Conservation (phyloP, 2,888 invertebrate genomes). For the Amaurobius ferox region DNA sequence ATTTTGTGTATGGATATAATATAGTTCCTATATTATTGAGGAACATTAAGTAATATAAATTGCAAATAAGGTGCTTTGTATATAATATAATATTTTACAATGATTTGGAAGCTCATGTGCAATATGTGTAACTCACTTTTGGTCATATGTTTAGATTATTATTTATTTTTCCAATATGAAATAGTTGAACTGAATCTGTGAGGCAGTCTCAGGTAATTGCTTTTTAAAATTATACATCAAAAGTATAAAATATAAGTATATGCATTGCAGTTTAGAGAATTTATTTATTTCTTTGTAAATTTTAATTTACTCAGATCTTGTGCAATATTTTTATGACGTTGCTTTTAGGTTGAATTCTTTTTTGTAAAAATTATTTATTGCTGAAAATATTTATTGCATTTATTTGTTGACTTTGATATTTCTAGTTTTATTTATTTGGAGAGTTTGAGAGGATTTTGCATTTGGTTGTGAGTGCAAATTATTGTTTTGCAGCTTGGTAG, state of each 20-base stretch:
- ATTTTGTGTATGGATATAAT: conserved; percentile 10
- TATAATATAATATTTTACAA: conserved; percentile 6
- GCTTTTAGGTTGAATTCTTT: background rate
- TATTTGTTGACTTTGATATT: background rate
- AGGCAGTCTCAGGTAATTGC: background rate
- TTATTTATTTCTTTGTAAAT: background rate
- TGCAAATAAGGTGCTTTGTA: conserved; percentile 16
- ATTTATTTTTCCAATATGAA: background rate
- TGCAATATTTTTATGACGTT: background rate
- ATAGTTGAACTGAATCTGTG: background rate
- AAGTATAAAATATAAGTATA: background rate
- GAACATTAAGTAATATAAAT: conserved; percentile 11
- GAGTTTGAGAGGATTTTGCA: background rate
- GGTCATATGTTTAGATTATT: conserved; percentile 10
- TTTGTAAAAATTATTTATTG: background rate
- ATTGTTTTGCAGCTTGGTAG: background rate
- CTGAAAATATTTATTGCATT: background rate
- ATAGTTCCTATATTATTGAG: conserved; percentile 4
- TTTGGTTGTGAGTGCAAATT: background rate
- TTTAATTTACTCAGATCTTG: background rate
- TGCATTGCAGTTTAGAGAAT: background rate
- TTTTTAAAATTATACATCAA: background rate
- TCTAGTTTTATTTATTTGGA: background rate
- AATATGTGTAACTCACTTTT: background rate
- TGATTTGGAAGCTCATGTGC: conserved; percentile 8